Percentiles rank a stretch among this genome's conserved stretches.
These are phyloP conservation scores for Aphelinus certus DNA, from an alignment of 1,140 invertebrate species.

Conservation along the genomic window DNA sequence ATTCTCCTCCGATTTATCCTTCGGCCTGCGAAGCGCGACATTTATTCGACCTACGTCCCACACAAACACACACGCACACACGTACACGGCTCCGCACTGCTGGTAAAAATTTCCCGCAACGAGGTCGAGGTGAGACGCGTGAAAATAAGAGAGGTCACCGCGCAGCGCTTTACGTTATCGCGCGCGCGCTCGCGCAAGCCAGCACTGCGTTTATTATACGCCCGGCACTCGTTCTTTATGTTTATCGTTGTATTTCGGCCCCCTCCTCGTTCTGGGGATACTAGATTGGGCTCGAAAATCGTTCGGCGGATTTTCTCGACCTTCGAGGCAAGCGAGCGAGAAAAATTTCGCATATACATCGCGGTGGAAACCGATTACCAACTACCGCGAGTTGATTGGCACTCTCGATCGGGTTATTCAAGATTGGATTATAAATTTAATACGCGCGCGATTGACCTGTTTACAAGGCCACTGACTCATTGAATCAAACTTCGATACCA, in stretches of 20 bases:
- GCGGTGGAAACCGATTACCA: too few species aligned
- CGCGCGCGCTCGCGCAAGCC: background rate
- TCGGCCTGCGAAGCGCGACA: background rate
- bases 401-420: too few species aligned
- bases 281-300: too few species aligned
- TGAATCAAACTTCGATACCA: background rate
- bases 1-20: background rate
- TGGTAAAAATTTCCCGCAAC: slow-evolving; percentile 29
- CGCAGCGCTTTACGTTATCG: slow-evolving; percentile 2
- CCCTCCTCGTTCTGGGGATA: too few species aligned
- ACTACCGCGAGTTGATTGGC: too few species aligned
- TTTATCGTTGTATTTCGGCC: too few species aligned
- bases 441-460: background rate
- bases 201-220: too few species aligned
- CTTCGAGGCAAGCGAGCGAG: too few species aligned
- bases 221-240: too few species aligned
- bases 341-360: too few species aligned
- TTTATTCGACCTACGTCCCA: background rate
- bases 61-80: background rate
- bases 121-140: slow-evolving; percentile 34
- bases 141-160: slow-evolving; percentile 25
- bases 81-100: background rate
- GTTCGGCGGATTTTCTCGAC: too few species aligned
- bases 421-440: too few species aligned
- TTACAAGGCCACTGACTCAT: slow-evolving; percentile 13